These are phyloP conservation scores for Acanthosepion pharaonis DNA, from an alignment of 2,888 invertebrate genomes.

Conservation along the genomic window DNA sequence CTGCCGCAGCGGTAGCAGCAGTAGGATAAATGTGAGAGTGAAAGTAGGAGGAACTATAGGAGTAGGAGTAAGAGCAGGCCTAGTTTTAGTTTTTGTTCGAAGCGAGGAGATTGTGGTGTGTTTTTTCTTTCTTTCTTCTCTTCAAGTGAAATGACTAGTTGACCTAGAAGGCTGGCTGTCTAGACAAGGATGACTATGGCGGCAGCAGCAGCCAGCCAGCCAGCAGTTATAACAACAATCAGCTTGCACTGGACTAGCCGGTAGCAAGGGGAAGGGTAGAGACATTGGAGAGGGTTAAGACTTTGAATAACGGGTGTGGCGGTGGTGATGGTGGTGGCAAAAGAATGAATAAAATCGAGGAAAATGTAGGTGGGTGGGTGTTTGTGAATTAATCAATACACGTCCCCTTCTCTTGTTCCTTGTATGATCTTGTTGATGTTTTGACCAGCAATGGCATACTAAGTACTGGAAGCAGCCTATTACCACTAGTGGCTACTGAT, in stretches of 20 bases:
- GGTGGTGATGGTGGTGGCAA: not conserved
- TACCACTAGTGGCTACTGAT: not conserved
- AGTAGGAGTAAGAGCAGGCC: slow-evolving; percentile 42
- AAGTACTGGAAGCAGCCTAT: too few species aligned
- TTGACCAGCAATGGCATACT: not conserved
- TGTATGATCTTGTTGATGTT: not conserved
- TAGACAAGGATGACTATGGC: slow-evolving; percentile 42
- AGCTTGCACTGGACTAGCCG: slow-evolving; percentile 40
- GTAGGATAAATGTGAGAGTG: not conserved
- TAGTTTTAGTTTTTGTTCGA: slow-evolving; percentile 35
- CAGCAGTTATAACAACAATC: not conserved
- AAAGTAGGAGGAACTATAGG: not conserved
- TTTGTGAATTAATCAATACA: not conserved
- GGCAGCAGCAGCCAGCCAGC: slow-evolving; percentile 14
- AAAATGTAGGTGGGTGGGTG: not conserved
- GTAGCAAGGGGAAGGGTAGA: not conserved
- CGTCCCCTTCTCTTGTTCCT: not conserved
- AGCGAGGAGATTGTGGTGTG: not conserved
- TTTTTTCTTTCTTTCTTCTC: slow-evolving; percentile 23
- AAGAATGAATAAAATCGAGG: not conserved
- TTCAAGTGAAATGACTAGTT: slow-evolving; percentile 45
- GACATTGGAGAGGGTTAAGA: not conserved
- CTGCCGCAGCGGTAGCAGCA: slow-evolving; percentile 2
- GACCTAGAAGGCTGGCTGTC: slow-evolving; percentile 46
- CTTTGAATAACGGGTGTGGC: not conserved